Evolutionary conservation across 2,113 vertebrate genomes (phyloP).

Genomic region (Apteryx owenii): DNA sequence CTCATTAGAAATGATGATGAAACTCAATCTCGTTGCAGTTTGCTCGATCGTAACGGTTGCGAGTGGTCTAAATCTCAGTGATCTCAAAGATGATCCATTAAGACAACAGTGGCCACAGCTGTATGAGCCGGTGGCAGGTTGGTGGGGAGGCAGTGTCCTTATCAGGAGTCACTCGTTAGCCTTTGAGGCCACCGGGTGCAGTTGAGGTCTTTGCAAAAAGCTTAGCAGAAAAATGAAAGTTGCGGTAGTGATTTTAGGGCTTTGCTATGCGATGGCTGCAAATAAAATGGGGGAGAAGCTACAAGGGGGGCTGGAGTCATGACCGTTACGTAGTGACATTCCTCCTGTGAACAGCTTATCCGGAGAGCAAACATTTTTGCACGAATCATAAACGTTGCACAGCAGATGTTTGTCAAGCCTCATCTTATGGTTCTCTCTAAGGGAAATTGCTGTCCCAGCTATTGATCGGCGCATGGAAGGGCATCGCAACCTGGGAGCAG

Average conservation of each 20-base stretch:
- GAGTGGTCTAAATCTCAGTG: neutral
- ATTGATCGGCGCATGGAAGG: neutral
- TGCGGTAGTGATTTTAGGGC: neutral
- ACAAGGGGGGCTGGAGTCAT: neutral
- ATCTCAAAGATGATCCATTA: neutral
- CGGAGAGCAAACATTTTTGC: neutral
- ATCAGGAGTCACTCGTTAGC: neutral
- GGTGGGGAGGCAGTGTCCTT: neutral
- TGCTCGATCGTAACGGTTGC: neutral
- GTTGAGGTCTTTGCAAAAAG: neutral
- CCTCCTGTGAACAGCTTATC: neutral
- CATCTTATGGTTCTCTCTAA: neutral
- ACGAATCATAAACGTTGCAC: neutral
- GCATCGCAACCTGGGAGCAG: fast-evolving
- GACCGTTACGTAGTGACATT: neutral
- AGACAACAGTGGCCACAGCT: neutral
- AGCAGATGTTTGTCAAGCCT: neutral
- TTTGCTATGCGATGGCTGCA: neutral
- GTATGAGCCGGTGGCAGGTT: neutral
- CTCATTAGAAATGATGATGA: neutral
- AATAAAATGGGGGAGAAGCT: neutral
- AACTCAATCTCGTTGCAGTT: neutral
- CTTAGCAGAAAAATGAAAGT: neutral
- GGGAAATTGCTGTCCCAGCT: neutral
- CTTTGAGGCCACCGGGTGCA: fast-evolving